phyloP scores from a whole-genome alignment of 2,797 vertebrate species.

The Hyperoplus lanceolatus region DNA sequence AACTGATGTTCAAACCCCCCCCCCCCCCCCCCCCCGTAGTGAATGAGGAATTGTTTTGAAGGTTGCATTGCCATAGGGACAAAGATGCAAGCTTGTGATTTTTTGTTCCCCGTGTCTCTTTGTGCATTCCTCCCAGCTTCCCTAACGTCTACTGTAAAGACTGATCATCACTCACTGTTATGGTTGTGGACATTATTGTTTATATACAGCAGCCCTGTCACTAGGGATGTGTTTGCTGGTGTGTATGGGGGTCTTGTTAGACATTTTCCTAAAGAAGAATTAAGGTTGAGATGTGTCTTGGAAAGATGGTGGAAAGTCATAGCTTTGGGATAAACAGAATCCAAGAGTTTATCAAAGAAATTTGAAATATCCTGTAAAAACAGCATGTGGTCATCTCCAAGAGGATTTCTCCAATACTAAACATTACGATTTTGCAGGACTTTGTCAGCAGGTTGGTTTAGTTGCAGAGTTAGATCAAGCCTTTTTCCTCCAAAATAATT shows the following conservation, averaged over 20 bases:
- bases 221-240: slow-evolving; percentile 16
- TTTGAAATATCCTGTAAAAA: background rate
- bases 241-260: background rate
- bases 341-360: background rate
- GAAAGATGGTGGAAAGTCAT: slow-evolving; percentile 2
- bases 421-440: background rate
- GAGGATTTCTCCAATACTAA: background rate
- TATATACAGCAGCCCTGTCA: background rate
- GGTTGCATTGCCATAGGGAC: background rate
- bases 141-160: slow-evolving; percentile 29
- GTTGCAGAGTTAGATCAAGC: background rate
- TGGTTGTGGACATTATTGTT: slow-evolving; percentile 2
- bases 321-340: slow-evolving; percentile 23
- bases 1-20: too few relatives aligned
- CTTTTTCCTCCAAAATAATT: too few relatives aligned
- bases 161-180: background rate
- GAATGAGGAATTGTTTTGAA: slow-evolving; percentile 8
- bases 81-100: background rate
- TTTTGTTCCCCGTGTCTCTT: background rate
- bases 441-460: background rate
- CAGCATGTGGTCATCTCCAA: background rate
- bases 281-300: background rate
- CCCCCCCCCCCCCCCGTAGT: background rate
- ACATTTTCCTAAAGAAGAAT: background rate
- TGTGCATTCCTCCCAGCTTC: slow-evolving; percentile 22